These are phyloP conservation scores for Hapalemur alaotrensis DNA, from an alignment of 2,797 vertebrate genomes.

Conservation along the genomic window DNA sequence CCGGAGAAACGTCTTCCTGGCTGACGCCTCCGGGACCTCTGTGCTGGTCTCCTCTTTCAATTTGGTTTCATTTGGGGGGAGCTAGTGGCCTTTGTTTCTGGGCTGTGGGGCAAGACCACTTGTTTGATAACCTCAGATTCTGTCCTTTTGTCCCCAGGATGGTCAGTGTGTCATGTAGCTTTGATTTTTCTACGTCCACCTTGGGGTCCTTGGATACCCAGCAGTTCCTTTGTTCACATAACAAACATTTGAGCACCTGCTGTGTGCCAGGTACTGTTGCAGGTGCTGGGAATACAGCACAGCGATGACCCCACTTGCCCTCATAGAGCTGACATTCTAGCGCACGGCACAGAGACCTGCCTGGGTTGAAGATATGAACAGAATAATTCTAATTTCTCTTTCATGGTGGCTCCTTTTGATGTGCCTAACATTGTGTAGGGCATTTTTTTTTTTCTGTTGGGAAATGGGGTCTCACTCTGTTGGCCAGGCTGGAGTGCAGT, in stretches of 20 bases:
- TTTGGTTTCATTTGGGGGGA: background rate
- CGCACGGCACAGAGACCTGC: background rate
- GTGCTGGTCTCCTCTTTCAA: background rate
- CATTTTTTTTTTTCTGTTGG: background rate
- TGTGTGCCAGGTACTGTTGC: background rate
- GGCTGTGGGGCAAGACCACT: background rate
- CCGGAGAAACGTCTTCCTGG: background rate
- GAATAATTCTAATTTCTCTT: background rate
- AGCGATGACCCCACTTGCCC: background rate
- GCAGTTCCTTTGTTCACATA: background rate
- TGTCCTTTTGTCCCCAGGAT: background rate
- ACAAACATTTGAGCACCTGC: background rate
- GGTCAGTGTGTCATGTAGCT: background rate
- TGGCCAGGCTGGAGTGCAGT: background rate
- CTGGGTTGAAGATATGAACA: background rate
- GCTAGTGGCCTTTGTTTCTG: background rate
- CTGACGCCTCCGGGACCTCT: background rate
- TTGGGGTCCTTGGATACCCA: background rate
- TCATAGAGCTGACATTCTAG: fast-evolving
- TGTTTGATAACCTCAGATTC: background rate
- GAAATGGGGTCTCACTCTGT: background rate
- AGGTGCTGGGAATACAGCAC: background rate
- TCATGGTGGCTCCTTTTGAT: background rate
- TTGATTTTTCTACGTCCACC: background rate
- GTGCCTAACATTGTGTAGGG: background rate